These are phyloP conservation scores for Drosophila ficusphila DNA, from an alignment of 1,140 invertebrate species.

Conservation along the genomic window DNA sequence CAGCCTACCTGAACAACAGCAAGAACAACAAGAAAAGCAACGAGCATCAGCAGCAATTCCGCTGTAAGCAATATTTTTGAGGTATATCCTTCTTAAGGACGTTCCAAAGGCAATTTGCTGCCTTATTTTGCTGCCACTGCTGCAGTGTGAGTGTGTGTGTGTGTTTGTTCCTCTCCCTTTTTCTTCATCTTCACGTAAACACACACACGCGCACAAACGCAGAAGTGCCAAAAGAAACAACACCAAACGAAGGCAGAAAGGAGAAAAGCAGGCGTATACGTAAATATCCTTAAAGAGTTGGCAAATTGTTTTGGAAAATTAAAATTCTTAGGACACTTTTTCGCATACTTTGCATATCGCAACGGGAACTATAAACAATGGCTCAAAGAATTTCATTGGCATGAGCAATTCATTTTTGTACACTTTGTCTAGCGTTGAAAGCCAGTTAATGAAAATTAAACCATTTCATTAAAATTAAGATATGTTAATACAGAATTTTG, in stretches of 20 bases:
- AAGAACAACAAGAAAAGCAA: slow-evolving; percentile 12
- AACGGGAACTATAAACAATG: no score
- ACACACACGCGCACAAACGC: neutral
- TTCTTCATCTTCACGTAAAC: slow-evolving; percentile 20
- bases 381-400: no score
- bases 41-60: slow-evolving; percentile 13
- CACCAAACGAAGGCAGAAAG: slow-evolving; percentile 5
- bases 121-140: slow-evolving; percentile 16
- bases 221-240: slow-evolving; percentile 2
- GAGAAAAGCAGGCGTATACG: neutral
- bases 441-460: no score
- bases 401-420: no score
- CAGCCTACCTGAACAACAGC: slow-evolving; percentile 34
- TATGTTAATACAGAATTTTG: no score
- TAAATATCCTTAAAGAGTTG: slow-evolving; percentile 23
- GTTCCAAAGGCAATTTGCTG: slow-evolving; percentile 83
- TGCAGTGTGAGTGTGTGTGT: slow-evolving; percentile 37
- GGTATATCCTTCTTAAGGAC: slow-evolving; percentile 83
- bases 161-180: slow-evolving; percentile 3
- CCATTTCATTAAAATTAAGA: no score
- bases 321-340: neutral
- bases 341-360: no score
- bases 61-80: slow-evolving; percentile 73
- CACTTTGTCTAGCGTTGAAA: no score
- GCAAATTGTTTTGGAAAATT: neutral